Percentiles rank a stretch among this genome's conserved stretches.
Evolutionary conservation across 2,113 vertebrate genomes (phyloP).

Genomic region (Crotalus horridus): DNA sequence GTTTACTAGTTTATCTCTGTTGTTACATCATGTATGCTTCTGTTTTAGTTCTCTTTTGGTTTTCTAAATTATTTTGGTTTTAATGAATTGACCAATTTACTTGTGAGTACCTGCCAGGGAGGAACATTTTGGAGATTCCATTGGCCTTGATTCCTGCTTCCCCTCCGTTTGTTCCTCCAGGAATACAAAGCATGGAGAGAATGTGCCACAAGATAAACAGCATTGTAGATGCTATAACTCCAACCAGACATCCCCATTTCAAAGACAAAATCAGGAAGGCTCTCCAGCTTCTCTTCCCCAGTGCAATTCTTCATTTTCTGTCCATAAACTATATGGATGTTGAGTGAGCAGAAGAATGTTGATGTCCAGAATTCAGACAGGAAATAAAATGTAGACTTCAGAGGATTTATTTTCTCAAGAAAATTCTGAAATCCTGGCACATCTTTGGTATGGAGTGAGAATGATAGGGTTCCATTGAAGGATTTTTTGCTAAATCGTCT

Average conservation of each 20-base stretch:
- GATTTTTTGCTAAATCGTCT: not conserved
- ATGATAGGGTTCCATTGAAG: not conserved
- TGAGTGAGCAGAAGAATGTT: not conserved
- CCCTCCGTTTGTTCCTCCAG: not conserved
- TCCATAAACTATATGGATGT: fast-evolving
- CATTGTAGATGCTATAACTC: not conserved
- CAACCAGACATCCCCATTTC: not conserved
- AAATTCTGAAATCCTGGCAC: not conserved
- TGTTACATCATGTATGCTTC: not conserved
- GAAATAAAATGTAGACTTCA: not conserved
- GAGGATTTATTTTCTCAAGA: not conserved
- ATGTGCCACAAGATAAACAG: not conserved
- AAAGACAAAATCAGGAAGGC: not conserved
- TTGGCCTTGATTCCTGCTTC: not conserved
- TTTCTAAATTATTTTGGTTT: not conserved
- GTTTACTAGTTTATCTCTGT: not conserved
- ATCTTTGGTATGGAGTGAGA: not conserved
- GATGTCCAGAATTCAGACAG: not conserved
- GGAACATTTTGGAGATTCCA: not conserved
- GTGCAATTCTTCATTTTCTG: not conserved
- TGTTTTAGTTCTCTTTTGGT: not conserved
- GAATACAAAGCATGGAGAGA: not conserved
- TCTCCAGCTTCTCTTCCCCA: not conserved
- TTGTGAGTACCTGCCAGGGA: not conserved
- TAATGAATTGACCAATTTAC: not conserved